Percentiles rank a stretch among this genome's conserved stretches.
Evolutionary conservation across 30 jellyfish, hydroid and myxozoan species (phyloP).

Genomic region (Hydra vulgaris): DNA sequence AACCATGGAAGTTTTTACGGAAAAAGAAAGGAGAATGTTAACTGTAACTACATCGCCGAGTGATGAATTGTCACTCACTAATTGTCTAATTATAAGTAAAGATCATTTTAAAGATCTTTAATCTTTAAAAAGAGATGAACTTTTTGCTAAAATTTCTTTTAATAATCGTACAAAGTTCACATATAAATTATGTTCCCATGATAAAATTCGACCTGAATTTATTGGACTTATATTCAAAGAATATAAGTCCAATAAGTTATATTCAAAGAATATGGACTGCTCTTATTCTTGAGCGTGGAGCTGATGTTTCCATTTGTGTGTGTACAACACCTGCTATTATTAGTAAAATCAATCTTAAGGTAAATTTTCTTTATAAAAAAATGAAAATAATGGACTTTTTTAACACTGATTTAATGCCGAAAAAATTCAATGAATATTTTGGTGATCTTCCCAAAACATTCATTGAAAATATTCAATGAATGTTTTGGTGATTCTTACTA

Average conservation of each 20-base stretch:
- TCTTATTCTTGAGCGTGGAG: background rate
- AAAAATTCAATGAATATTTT: slow-evolving; percentile 48
- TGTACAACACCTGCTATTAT: slow-evolving; percentile 14
- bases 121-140: background rate
- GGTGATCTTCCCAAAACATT: slow-evolving; percentile 48
- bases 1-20: background rate
- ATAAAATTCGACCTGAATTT: slow-evolving; percentile 30
- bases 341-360: slow-evolving; percentile 60
- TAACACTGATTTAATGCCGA: slow-evolving; percentile 80
- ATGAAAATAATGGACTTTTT: slow-evolving; percentile 59
- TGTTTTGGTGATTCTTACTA: no score
- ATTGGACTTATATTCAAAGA: slow-evolving; percentile 66
- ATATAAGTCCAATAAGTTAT: no score
- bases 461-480: no score
- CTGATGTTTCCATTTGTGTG: background rate
- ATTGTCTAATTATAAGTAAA: slow-evolving; percentile 41
- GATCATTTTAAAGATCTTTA: slow-evolving; percentile 30
- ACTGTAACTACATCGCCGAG: slow-evolving; percentile 51
- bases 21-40: background rate
- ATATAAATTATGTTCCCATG: slow-evolving; percentile 40
- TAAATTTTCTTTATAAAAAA: slow-evolving; percentile 55
- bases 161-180: slow-evolving; percentile 25
- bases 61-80: slow-evolving; percentile 70
- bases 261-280: slow-evolving; percentile 41
- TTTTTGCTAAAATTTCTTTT: slow-evolving; percentile 9